phyloP scores from a whole-genome alignment of 2,797 vertebrate species.

The Myotis pilosus region DNA sequence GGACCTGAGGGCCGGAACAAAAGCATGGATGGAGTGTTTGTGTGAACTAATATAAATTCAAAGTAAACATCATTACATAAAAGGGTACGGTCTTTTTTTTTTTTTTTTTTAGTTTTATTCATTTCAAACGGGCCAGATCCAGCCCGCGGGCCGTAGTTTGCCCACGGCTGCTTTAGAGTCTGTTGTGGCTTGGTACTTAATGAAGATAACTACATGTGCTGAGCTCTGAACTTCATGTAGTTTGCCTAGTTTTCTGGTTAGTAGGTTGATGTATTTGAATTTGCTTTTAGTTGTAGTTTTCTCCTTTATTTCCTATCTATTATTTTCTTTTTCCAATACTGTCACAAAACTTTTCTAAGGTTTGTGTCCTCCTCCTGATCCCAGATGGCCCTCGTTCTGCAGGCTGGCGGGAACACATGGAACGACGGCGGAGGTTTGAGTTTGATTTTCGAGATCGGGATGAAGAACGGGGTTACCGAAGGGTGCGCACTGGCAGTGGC shows the following conservation, averaged over 20 bases:
- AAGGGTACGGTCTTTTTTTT: too few relatives aligned
- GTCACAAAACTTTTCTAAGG: conserved; percentile 42
- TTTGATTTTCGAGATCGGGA: conserved; percentile 95
- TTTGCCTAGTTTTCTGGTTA: background rate
- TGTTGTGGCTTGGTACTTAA: background rate
- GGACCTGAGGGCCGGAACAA: too few relatives aligned
- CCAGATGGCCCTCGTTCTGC: conserved; percentile 91
- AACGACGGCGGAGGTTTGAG: conserved; percentile 94
- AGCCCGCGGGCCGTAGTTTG: too few relatives aligned
- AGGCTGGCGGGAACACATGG: conserved; percentile 96
- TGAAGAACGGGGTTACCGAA: conserved; percentile 93
- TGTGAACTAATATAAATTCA: too few relatives aligned
- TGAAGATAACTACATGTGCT: background rate
- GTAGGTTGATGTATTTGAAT: background rate
- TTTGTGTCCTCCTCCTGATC: conserved; percentile 42
- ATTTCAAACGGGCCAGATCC: too few relatives aligned
- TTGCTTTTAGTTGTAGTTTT: conserved; percentile 30
- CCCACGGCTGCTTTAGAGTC: background rate
- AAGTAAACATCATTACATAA: too few relatives aligned
- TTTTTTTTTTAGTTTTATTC: too few relatives aligned
- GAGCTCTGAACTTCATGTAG: background rate
- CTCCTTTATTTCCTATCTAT: background rate
- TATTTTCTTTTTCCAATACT: conserved; percentile 35
- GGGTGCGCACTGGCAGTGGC: conserved; percentile 93
- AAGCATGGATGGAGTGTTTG: too few relatives aligned